These are phyloP conservation scores for Apostichopus leukothele DNA, from an alignment of 53 echinoderm and acorn worm species.

Conservation along the genomic window DNA sequence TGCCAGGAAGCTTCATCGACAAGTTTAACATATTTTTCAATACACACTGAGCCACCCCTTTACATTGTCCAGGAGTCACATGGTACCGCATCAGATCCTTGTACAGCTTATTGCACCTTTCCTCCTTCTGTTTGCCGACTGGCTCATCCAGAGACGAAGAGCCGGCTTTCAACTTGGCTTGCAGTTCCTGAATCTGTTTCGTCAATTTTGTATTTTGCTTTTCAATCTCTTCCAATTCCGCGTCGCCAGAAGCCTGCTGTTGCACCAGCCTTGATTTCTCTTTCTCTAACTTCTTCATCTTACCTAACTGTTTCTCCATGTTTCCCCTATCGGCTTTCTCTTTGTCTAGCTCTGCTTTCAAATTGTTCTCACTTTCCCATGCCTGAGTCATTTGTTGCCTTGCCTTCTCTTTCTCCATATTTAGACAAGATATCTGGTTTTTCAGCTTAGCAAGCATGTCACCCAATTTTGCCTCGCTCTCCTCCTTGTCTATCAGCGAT, in stretches of 20 bases:
- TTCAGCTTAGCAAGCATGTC: slow-evolving; percentile 44
- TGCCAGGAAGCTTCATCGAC: slow-evolving; percentile 24
- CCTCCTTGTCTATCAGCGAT: slow-evolving; percentile 41
- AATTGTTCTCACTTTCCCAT: slow-evolving; percentile 33
- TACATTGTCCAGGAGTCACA: background rate
- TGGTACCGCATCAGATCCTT: background rate
- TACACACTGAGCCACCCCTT: slow-evolving; percentile 22
- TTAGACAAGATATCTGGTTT: slow-evolving; percentile 16
- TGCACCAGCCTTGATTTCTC: background rate
- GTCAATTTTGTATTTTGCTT: slow-evolving; percentile 8
- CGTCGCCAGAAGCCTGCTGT: background rate
- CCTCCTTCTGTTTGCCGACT: slow-evolving; percentile 6
- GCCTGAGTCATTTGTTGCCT: slow-evolving; percentile 39
- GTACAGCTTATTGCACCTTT: slow-evolving; percentile 26
- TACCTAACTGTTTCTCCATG: slow-evolving; percentile 12
- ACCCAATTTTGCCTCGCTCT: slow-evolving; percentile 22
- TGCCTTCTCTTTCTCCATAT: slow-evolving; percentile 43
- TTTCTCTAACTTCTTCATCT: slow-evolving; percentile 16
- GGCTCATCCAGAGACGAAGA: background rate
- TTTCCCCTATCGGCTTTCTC: slow-evolving; percentile 17
- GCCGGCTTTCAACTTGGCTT: background rate
- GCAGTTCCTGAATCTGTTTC: slow-evolving; percentile 13
- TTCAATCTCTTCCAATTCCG: background rate
- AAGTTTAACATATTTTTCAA: slow-evolving; percentile 15
- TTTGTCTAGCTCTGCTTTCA: slow-evolving; percentile 25